phyloP scores from a whole-genome alignment of 2,113 vertebrate genomes.

The Stictonetta naevosa region DNA sequence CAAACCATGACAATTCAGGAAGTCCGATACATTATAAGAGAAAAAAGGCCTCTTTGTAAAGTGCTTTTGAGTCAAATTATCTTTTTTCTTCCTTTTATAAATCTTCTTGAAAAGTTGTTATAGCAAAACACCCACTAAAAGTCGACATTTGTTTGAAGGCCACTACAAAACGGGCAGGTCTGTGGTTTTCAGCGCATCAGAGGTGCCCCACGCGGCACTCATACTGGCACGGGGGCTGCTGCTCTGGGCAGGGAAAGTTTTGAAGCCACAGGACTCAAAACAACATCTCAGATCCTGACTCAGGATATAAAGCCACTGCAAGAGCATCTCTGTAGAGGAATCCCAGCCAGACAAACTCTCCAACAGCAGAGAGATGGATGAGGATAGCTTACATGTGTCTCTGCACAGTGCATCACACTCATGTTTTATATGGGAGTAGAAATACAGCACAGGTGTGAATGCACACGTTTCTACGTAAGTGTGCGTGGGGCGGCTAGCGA shows the following conservation, averaged over 20 bases:
- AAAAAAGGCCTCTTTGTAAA: constrained; percentile 66
- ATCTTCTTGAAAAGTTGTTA: constrained; percentile 32
- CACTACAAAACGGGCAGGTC: constrained; percentile 1
- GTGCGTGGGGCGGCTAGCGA: constrained; percentile 41
- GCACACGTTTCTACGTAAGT: neutral
- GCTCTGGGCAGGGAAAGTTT: neutral
- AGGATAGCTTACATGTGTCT: neutral
- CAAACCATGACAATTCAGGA: constrained; percentile 3
- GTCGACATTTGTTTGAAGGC: neutral
- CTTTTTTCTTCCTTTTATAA: neutral
- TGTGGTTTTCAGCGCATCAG: neutral
- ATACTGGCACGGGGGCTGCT: neutral
- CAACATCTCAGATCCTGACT: neutral
- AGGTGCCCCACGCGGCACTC: neutral
- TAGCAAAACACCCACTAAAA: constrained; percentile 29
- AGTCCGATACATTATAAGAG: constrained; percentile 4
- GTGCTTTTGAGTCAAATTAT: constrained; percentile 64
- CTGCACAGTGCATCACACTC: neutral
- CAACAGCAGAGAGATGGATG: neutral
- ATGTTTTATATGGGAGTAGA: constrained; percentile 56
- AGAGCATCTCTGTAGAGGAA: neutral
- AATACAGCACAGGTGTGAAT: neutral
- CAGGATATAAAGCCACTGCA: neutral
- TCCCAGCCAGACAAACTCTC: neutral
- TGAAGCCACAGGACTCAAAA: neutral